Evolutionary conservation across 2,797 vertebrate species (phyloP), one percentile per base, ranked within the genome.

Genomic region (Margarornis squamiger): DNA sequence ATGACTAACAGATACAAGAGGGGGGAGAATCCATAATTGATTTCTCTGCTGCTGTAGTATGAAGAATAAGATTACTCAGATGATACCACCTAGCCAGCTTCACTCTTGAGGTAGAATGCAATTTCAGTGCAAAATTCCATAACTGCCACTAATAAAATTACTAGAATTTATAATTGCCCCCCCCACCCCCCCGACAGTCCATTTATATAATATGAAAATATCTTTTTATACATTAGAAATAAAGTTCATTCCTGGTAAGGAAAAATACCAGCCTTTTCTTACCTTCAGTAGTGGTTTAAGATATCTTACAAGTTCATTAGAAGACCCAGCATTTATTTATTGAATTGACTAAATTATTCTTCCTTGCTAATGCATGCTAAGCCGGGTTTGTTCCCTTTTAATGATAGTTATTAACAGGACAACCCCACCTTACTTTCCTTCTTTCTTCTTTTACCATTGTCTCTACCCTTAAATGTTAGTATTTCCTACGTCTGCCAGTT

Each of bases 1-100:
- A 92, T 61, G 90, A 96, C 96, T 95, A 97, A 89, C 48, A 71
- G 84, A 79, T 32, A 94, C 49, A 32, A 87, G 39, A 4, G 6
- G 3, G 10, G 54, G 10, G 12, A 68, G 96, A 97, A 97, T 94
- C 63, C 81, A 76, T 97, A 98, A 98, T 97, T 98, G 97, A 98
- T 98, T 98, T 97, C 78, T 95, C 70, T 93, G 55, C 52, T 94
- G 83, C 65, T 96, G 93, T 36, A n/a, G 55, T 86, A 86, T 90
- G 34, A 93, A 92, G 46, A 90, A 88, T 86, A 83, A 30, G 94
- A 88, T 89, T 92, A 59, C 48, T 83, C 39, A 39, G 74, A 46
- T 86, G 78, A 63, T 74, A 52, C 29, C 54, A 79, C 61, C 70
- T 89, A 88, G 58, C 26, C 34, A 92, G 15, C 13, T 78, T 92